phyloP scores from a whole-genome alignment of 2,797 vertebrate species.

The Rhynchonycteris naso region DNA sequence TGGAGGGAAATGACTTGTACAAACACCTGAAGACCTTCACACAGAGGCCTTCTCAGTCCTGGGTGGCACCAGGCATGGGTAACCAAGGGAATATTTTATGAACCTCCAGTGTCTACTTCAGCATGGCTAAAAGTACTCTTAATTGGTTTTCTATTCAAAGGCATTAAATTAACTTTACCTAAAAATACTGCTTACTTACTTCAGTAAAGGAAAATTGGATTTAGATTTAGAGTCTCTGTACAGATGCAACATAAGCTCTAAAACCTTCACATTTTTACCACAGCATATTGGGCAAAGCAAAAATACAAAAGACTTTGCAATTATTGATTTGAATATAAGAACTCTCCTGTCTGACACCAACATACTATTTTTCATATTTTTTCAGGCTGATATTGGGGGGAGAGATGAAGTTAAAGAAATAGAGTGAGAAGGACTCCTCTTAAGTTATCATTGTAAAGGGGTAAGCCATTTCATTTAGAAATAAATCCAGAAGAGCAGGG shows the following conservation, averaged over 20 bases:
- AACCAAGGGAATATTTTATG: neutral
- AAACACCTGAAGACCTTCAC: neutral
- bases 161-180: slow-evolving; percentile 68
- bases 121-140: slow-evolving; percentile 31
- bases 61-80: neutral
- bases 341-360: neutral
- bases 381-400: neutral
- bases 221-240: slow-evolving; percentile 48
- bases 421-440: neutral
- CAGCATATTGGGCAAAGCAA: neutral
- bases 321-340: slow-evolving; percentile 41
- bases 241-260: slow-evolving; percentile 50
- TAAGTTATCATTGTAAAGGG: neutral
- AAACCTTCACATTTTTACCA: neutral
- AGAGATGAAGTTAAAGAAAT: neutral
- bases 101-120: slow-evolving; percentile 30
- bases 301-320: slow-evolving; percentile 30
- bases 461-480: neutral
- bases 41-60: neutral
- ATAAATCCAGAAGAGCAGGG: neutral
- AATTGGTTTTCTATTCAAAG: slow-evolving; percentile 59
- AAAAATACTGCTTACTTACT: slow-evolving; percentile 60
- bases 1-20: neutral
- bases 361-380: neutral
- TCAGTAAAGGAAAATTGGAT: slow-evolving; percentile 57